Evolutionary conservation across 1,140 invertebrate genomes (phyloP).

Genomic region (Hycleus phaleratus): DNA sequence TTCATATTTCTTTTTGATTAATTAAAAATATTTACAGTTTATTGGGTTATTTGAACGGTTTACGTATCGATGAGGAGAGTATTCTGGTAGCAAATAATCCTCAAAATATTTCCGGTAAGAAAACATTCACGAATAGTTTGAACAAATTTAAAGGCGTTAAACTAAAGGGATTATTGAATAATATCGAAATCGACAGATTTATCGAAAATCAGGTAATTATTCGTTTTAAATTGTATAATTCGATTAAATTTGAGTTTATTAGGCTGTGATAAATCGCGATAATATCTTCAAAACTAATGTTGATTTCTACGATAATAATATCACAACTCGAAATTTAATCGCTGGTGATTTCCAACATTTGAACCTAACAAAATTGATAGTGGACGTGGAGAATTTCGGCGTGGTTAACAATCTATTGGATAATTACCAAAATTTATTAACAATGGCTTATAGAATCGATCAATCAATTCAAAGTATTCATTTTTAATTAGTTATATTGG

Average conservation of each 20-base stretch:
- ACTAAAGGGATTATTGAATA: slow-evolving; percentile 31
- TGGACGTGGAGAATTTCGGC: slow-evolving; percentile 24
- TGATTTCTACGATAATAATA: slow-evolving; percentile 22
- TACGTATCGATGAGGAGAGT: slow-evolving; percentile 24
- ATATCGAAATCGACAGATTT: slow-evolving; percentile 24
- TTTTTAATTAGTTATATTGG: slow-evolving; percentile 6
- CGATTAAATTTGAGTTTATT: slow-evolving; percentile 7
- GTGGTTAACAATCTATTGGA: slow-evolving; percentile 24
- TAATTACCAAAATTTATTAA: slow-evolving; percentile 26
- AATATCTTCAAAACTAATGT: slow-evolving; percentile 23
- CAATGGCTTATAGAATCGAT: slow-evolving; percentile 21
- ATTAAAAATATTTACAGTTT: slow-evolving; percentile 17
- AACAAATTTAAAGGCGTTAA: slow-evolving; percentile 27
- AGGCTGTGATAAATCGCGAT: slow-evolving; percentile 26
- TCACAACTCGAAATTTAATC: slow-evolving; percentile 28
- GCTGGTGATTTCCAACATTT: slow-evolving; percentile 12
- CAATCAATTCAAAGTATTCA: slow-evolving; percentile 25
- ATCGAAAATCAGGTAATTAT: slow-evolving; percentile 27
- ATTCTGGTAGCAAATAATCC: slow-evolving; percentile 26
- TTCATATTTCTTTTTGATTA: background rate
- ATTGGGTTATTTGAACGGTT: slow-evolving; percentile 23
- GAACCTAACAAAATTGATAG: slow-evolving; percentile 27
- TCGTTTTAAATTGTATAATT: background rate
- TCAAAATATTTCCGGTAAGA: slow-evolving; percentile 31
- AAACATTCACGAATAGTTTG: slow-evolving; percentile 20